phyloP scores from a whole-genome alignment of 2,113 vertebrate genomes.

The Rhinolophus ferrumequinum region DNA sequence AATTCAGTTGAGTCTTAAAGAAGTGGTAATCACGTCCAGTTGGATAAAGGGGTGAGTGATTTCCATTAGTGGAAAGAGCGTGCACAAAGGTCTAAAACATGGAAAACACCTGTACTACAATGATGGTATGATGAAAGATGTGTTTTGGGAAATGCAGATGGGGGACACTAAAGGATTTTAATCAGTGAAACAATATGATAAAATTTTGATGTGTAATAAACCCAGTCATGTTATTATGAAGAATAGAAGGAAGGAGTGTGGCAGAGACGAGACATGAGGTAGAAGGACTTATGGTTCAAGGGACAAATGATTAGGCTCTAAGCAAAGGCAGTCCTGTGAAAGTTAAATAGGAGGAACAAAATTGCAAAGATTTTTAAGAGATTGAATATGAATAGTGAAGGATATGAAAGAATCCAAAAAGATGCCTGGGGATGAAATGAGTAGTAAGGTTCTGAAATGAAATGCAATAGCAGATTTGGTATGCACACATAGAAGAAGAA shows the following conservation, averaged over 20 bases:
- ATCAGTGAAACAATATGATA: background rate
- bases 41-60: background rate
- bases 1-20: background rate
- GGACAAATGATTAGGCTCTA: background rate
- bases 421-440: background rate
- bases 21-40: background rate
- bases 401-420: background rate
- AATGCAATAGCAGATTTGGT: background rate
- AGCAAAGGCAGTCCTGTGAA: background rate
- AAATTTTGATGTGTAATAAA: background rate
- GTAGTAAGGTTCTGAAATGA: background rate
- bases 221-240: background rate
- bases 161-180: background rate
- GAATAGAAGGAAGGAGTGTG: background rate
- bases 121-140: background rate
- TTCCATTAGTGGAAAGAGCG: background rate
- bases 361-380: background rate
- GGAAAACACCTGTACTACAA: background rate
- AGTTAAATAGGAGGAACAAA: background rate
- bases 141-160: background rate
- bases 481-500: background rate
- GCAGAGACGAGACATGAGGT: background rate
- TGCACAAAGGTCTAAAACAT: background rate
- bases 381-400: background rate
- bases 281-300: background rate